Evolutionary conservation across 2,113 vertebrate species (phyloP), one percentile per base, ranked within the genome.

Genomic region (Motacilla tschutschensis): DNA sequence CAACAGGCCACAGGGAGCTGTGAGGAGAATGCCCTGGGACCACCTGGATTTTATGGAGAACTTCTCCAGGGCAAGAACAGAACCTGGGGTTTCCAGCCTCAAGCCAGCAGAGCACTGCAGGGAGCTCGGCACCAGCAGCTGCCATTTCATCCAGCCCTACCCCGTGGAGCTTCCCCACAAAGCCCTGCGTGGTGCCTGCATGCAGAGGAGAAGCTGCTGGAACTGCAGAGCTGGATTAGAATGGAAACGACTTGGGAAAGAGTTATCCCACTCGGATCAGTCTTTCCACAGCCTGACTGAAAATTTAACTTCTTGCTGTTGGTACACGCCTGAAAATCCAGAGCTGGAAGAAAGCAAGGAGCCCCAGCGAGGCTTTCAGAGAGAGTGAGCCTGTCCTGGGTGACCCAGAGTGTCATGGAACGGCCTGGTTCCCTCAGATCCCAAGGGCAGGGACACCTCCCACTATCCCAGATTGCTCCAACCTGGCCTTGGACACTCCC

Each of bases 251-350:
- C 40, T 35, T 2, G 62, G 14, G 66, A 4, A 16, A 10, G 74
- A 65, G 71, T 67, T 79, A 20, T 84, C 83, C 70, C 29, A 2
- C 51, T 59, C 8, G 17, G 33, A 54, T 79, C 90, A 83, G 25
- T 7, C 86, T 73, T 95, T 65, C 77, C 93, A 66, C 40, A 35
- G 80, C 64, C 25, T 5, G 63, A 17, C 71, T 38, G 75, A 59
- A 59, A 86, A 64, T 41, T 43, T 10, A 54, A 65, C 74, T 72
- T 73, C 60, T 63, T 38, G 67, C 40, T 79, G 91, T 35, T 65
- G 71, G 59, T 40, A 15, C 14, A 6, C 0, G 1, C 6, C 43
- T 46, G 67, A 79, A 79, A 76, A 66, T 0, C 6, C 14, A 1
- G 12, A 0, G 14, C 0, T 18, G 70, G 79, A n/a, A 59, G 22